Percentiles rank a stretch among this genome's conserved stretches.
Conservation (phyloP, 2,888 invertebrate species). For the Agonopterix alstromeriana region DNA sequence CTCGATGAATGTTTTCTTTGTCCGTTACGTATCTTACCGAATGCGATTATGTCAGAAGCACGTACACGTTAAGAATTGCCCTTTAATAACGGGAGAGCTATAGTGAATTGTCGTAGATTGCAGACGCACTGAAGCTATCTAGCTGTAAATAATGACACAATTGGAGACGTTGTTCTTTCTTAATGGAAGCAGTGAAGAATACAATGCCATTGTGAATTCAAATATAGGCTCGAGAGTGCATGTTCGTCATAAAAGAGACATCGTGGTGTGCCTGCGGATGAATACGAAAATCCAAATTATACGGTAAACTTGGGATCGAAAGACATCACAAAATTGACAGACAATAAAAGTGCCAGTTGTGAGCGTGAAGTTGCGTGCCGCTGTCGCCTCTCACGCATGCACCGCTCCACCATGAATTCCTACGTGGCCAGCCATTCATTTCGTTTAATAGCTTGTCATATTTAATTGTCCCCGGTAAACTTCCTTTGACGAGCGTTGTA, state of each 20-base stretch:
- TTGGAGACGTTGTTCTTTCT: conserved; percentile 47
- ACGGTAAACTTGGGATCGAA: not conserved
- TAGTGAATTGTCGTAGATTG: conserved; percentile 66
- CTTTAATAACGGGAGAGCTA: conserved; percentile 65
- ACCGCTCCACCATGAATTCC: conserved; percentile 28
- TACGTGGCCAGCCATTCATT: conserved; percentile 55
- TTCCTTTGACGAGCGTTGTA: conserved; percentile 31
- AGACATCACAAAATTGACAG: not conserved
- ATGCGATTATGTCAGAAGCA: conserved; percentile 60
- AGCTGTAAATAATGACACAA: conserved; percentile 72
- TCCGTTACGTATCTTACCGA: conserved; percentile 38
- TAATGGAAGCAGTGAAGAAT: conserved; percentile 21
- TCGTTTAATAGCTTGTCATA: conserved; percentile 55
- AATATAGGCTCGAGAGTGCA: too few species aligned
- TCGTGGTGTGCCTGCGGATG: too few species aligned
- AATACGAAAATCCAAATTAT: too few species aligned
- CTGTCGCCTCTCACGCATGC: conserved; percentile 20
- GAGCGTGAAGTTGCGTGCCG: conserved; percentile 23
- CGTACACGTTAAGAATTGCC: conserved; percentile 63
- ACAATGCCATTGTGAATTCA: not conserved
- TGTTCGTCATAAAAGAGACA: too few species aligned
- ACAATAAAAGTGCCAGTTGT: not conserved
- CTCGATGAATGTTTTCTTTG: conserved; percentile 29
- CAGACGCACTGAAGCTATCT: conserved; percentile 54
- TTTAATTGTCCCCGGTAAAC: conserved; percentile 34